Percentiles rank a stretch among this genome's conserved stretches.
phyloP scores from a whole-genome alignment of 2,797 vertebrate species.

The Enteromius argenteus region DNA sequence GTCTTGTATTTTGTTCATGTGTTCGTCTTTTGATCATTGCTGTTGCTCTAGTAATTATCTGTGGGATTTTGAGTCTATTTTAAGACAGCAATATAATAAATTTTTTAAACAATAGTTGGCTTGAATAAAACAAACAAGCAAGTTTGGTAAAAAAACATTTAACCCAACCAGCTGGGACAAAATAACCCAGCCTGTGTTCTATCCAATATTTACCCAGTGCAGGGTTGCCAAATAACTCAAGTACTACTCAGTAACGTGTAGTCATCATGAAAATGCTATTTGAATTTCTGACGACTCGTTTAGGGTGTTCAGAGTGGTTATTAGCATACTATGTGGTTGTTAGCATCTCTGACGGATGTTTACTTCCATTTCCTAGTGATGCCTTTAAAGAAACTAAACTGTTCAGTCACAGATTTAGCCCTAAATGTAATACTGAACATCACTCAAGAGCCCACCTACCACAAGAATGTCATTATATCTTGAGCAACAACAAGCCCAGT shows the following conservation, averaged over 20 bases:
- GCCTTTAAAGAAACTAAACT: neutral
- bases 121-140: no score
- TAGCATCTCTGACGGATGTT: neutral
- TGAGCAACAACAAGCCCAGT: neutral
- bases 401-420: neutral
- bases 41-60: no score
- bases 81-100: neutral
- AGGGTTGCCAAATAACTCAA: no score
- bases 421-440: neutral
- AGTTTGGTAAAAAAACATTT: no score
- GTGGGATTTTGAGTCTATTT: neutral
- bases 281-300: no score
- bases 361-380: neutral
- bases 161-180: no score
- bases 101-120: no score
- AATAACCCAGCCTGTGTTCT: no score
- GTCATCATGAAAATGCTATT: no score
- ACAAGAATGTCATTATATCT: neutral
- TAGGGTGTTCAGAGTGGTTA: neutral
- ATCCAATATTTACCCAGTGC: no score
- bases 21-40: no score
- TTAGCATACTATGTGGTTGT: neutral
- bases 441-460: neutral
- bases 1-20: neutral
- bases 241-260: no score